These are phyloP conservation scores for Halesus radiatus DNA, from an alignment of 1,140 invertebrate genomes.

Conservation along the genomic window DNA sequence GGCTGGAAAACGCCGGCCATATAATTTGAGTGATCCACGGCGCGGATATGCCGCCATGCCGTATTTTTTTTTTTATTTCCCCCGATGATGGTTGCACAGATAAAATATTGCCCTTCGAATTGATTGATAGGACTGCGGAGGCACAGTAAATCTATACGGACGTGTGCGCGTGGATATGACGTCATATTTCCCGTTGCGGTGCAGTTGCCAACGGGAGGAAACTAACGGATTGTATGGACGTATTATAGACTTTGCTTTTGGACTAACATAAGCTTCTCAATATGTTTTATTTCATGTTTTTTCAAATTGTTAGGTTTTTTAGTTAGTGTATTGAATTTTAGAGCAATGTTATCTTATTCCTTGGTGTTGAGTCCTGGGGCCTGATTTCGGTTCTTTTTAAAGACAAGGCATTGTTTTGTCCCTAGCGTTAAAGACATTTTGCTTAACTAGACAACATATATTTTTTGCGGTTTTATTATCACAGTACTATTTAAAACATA, in stretches of 20 bases:
- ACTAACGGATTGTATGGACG: slow-evolving; percentile 12
- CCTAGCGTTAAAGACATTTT: no score
- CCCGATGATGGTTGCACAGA: slow-evolving; percentile 36
- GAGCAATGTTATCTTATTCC: no score
- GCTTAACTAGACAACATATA: no score
- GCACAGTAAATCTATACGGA: slow-evolving; percentile 46
- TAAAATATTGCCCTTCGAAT: slow-evolving; percentile 53
- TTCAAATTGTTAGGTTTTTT: no score
- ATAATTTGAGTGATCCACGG: slow-evolving; percentile 10
- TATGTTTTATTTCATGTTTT: no score
- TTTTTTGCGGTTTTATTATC: no score
- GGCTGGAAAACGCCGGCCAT: neutral
- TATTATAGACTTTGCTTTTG: slow-evolving; percentile 9
- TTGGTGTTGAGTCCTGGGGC: no score
- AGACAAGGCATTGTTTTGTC: no score
- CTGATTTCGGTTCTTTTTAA: no score
- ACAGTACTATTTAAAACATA: no score
- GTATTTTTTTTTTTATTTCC: slow-evolving; percentile 30
- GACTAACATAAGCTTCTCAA: neutral
- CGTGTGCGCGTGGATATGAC: slow-evolving; percentile 40
- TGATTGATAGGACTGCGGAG: slow-evolving; percentile 52
- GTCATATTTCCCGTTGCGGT: slow-evolving; percentile 47
- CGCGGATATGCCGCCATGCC: neutral
- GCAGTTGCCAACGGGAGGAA: neutral
- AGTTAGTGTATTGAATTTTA: no score